Conservation (phyloP, 2,797 vertebrate genomes). For the Emys orbicularis region DNA sequence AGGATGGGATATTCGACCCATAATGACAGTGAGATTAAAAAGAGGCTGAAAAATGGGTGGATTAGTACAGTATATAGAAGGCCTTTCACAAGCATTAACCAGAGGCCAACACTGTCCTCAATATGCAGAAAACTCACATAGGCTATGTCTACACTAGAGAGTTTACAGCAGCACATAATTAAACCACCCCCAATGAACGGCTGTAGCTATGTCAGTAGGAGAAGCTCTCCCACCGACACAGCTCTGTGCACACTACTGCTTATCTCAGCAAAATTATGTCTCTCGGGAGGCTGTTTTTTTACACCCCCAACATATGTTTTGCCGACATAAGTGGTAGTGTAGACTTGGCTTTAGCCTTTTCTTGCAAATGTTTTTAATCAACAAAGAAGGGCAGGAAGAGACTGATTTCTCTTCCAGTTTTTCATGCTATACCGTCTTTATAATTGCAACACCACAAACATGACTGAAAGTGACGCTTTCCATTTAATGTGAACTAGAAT, state of each 20-base stretch:
- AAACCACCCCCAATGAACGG: no score
- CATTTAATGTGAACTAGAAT: background rate
- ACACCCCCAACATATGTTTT: no score
- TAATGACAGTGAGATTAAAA: background rate
- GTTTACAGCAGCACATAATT: no score
- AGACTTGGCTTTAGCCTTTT: background rate
- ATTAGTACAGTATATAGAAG: background rate
- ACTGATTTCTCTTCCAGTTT: background rate
- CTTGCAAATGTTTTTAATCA: background rate
- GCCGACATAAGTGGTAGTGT: no score
- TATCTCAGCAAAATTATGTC: no score
- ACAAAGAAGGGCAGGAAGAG: background rate
- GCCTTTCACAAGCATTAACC: background rate
- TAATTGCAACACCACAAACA: background rate
- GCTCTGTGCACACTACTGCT: no score
- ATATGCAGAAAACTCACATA: background rate
- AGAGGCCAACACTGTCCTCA: background rate
- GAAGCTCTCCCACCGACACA: no score
- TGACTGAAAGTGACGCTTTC: background rate
- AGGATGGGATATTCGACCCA: background rate
- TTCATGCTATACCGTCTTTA: background rate
- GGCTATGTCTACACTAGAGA: background rate
- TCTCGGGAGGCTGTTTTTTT: no score
- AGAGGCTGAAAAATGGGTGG: background rate
- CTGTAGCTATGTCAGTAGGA: no score